Percentiles rank a stretch among this genome's conserved stretches.
Evolutionary conservation across 2,797 vertebrate species (phyloP).

Genomic region (Emys orbicularis): DNA sequence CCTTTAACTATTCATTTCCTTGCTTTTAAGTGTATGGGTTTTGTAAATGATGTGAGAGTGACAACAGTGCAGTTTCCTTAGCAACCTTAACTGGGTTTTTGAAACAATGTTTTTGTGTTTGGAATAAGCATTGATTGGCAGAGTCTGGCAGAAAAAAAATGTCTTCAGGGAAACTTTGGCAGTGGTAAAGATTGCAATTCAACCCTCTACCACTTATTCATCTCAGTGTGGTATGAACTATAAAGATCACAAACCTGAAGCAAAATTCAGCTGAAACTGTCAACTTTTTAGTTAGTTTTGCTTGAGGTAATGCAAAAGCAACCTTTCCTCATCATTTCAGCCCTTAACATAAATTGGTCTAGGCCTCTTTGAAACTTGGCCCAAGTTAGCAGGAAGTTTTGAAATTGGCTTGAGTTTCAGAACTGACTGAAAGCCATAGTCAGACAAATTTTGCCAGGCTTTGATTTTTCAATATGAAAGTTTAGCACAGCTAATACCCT

Average conservation of each 20-base stretch:
- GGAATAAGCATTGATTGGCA: conserved; percentile 62
- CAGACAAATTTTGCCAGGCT: neutral
- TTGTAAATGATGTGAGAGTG: conserved; percentile 63
- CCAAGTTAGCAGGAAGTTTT: neutral
- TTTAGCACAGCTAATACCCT: neutral
- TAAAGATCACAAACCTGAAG: neutral
- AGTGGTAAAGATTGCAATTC: conserved; percentile 12
- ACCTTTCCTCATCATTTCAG: neutral
- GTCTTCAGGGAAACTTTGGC: neutral
- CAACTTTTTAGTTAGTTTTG: rapidly evolving
- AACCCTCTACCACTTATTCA: neutral
- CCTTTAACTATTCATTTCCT: conserved; percentile 65
- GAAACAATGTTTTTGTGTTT: conserved; percentile 62
- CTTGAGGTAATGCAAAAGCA: neutral
- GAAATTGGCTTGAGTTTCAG: neutral
- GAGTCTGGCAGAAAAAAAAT: neutral
- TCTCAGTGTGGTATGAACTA: neutral
- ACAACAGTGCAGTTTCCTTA: conserved; percentile 58
- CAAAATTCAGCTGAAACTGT: conserved; percentile 11
- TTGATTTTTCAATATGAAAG: neutral
- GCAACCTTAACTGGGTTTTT: conserved; percentile 60
- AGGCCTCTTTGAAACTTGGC: conserved; percentile 4
- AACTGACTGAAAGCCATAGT: neutral
- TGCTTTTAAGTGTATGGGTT: conserved; percentile 53
- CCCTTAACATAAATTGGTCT: neutral